Conservation (phyloP, 2,113 vertebrate genomes). For the Tragelaphus strepsiceros region DNA sequence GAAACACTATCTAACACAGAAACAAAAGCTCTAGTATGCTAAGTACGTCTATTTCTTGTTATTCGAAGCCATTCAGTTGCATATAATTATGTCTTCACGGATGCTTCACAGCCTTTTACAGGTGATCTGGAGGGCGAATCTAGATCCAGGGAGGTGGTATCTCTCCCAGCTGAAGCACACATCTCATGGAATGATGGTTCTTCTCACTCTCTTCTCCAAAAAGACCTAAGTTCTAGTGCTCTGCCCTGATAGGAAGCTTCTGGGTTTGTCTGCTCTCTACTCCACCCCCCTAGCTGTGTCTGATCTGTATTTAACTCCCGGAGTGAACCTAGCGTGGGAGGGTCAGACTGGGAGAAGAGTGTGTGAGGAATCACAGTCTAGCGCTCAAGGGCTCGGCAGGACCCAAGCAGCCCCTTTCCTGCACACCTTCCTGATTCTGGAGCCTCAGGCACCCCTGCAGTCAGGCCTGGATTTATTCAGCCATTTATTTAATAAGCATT, state of each 20-base stretch:
- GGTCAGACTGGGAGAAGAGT: neutral
- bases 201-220: neutral
- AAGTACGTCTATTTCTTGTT: neutral
- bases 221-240: neutral
- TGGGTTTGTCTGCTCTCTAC: neutral
- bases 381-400: neutral
- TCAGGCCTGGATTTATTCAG: neutral
- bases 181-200: neutral
- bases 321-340: neutral
- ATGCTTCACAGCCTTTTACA: neutral
- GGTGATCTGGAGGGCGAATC: neutral
- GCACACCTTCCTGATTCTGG: neutral
- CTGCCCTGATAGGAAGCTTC: neutral
- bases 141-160: neutral
- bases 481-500: neutral
- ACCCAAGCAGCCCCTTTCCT: neutral
- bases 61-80: neutral
- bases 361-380: neutral
- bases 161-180: neutral
- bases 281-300: neutral
- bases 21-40: neutral
- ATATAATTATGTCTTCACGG: neutral
- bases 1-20: conserved; percentile 7
- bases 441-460: neutral
- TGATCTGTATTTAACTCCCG: neutral